These are phyloP conservation scores for Helicoverpa armigera DNA, from an alignment of 1,140 invertebrate species.

Conservation along the genomic window DNA sequence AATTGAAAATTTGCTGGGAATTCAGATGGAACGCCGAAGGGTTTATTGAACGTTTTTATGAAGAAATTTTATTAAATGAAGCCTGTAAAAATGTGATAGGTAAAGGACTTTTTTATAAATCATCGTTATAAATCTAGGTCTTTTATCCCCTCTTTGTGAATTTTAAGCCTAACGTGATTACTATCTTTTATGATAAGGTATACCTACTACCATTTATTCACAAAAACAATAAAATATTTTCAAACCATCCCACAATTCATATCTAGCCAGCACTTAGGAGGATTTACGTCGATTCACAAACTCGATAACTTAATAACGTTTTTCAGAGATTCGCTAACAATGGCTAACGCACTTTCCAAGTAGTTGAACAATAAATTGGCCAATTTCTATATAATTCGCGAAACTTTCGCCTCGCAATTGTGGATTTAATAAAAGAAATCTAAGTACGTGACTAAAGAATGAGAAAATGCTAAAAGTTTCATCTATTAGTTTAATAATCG, in stretches of 20 bases:
- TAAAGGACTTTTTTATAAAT: no score
- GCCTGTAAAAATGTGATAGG: no score
- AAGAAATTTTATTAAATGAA: no score
- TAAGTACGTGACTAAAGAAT: slow-evolving; percentile 14
- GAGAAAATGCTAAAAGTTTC: not conserved
- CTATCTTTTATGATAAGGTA: no score
- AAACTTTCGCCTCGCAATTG: slow-evolving; percentile 22
- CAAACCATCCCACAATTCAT: not conserved
- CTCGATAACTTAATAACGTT: slow-evolving; percentile 19
- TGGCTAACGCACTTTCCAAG: slow-evolving; percentile 21
- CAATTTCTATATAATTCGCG: slow-evolving; percentile 19
- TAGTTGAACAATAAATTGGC: slow-evolving; percentile 33
- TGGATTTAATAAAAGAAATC: slow-evolving; percentile 27
- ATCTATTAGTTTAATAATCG: slow-evolving; percentile 30
- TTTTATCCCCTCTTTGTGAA: no score
- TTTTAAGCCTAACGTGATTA: no score
- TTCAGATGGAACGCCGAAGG: not conserved
- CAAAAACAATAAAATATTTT: not conserved
- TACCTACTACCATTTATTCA: no score
- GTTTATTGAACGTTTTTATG: not conserved
- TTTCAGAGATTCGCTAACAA: slow-evolving; percentile 28
- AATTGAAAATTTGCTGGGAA: not conserved
- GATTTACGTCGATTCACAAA: slow-evolving; percentile 8
- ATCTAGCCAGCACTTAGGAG: not conserved
- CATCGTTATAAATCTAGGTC: no score